These are phyloP conservation scores for Ciconia nigra DNA, from an alignment of 2,797 vertebrate species.

Conservation along the genomic window DNA sequence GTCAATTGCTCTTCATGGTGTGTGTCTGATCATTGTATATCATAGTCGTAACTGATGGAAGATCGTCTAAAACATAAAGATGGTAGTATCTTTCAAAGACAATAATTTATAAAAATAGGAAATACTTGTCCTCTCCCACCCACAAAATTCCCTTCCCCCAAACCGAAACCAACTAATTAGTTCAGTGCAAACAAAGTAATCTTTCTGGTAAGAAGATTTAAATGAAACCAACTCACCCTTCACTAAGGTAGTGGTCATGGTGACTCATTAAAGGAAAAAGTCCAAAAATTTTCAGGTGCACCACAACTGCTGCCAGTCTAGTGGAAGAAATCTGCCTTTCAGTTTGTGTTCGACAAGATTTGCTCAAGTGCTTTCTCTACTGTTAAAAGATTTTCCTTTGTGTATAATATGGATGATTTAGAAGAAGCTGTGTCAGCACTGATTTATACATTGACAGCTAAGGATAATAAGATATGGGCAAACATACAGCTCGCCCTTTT, in stretches of 20 bases:
- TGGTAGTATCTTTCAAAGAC: not conserved
- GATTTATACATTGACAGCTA: slow-evolving; percentile 84
- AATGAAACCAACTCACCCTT: slow-evolving; percentile 32
- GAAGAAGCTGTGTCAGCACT: slow-evolving; percentile 76
- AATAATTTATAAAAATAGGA: not conserved
- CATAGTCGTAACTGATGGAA: not conserved
- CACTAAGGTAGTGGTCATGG: not conserved
- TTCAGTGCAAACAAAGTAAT: not conserved
- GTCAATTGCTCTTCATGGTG: not conserved
- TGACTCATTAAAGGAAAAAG: slow-evolving; percentile 1
- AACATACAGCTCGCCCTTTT: slow-evolving; percentile 81
- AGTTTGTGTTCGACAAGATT: slow-evolving; percentile 55
- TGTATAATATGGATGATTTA: slow-evolving; percentile 78
- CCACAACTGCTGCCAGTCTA: slow-evolving; percentile 3
- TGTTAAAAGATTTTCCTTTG: slow-evolving; percentile 66
- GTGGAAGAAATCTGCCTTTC: slow-evolving; percentile 51
- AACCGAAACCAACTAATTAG: not conserved
- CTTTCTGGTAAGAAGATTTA: not conserved
- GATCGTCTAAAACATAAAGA: not conserved
- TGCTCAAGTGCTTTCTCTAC: slow-evolving; percentile 58
- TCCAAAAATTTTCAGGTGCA: not conserved
- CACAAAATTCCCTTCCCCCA: not conserved
- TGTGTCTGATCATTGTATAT: not conserved
- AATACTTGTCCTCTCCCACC: not conserved
- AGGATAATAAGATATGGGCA: slow-evolving; percentile 84